Conservation (phyloP, 2,113 vertebrate genomes). For the Podilymbus podiceps region DNA sequence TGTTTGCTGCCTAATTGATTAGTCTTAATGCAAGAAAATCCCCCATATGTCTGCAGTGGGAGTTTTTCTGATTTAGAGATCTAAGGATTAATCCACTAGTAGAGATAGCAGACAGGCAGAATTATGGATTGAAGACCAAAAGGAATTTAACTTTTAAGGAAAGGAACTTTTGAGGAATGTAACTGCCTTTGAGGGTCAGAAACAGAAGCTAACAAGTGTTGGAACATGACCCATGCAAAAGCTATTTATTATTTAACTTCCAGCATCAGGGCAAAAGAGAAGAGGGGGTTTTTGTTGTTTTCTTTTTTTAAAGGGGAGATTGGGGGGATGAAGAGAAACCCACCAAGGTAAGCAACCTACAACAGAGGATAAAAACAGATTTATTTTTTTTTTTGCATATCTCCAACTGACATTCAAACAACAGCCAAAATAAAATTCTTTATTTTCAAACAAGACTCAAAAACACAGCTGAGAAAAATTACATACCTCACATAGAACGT, state of each 20-base stretch:
- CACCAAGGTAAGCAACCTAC: background rate
- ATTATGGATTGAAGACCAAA: background rate
- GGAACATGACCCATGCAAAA: background rate
- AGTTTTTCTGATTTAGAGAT: background rate
- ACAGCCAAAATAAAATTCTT: background rate
- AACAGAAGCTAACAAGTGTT: conserved; percentile 28
- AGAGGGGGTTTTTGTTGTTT: background rate
- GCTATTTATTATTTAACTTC: conserved; percentile 2
- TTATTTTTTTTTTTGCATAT: background rate
- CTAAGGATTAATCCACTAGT: background rate
- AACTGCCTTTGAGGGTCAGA: conserved; percentile 23
- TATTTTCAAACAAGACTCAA: background rate
- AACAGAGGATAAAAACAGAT: background rate
- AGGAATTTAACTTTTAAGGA: conserved; percentile 65
- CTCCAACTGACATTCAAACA: background rate
- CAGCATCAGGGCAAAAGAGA: background rate
- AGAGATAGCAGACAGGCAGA: background rate
- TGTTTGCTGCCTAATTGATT: background rate
- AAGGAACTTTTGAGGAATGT: conserved; percentile 55
- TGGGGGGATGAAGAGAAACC: background rate
- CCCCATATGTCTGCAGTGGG: background rate
- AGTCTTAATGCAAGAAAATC: background rate
- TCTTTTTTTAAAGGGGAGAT: too few relatives aligned
- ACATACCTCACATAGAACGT: accelerated
- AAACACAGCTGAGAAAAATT: background rate